Percentiles rank a stretch among this genome's conserved stretches.
These are phyloP conservation scores for Mythimna vitellina DNA, from an alignment of 2,888 invertebrate genomes.

Conservation along the genomic window DNA sequence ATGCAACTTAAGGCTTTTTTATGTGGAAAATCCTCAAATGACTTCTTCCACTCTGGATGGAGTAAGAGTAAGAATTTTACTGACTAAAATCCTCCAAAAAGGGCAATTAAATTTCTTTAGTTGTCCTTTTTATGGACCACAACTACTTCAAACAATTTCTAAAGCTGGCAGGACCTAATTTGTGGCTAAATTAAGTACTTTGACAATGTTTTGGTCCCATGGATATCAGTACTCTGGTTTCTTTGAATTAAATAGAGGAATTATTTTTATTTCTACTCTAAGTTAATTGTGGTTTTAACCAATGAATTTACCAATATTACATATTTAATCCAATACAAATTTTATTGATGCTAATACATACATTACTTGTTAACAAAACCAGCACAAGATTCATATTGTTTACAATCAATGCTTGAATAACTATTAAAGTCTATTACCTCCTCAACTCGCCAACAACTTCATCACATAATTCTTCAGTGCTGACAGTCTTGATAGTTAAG, in stretches of 20 bases:
- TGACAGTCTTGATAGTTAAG: slow-evolving; percentile 75
- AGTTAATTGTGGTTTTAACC: too few species aligned
- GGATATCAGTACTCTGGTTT: not conserved
- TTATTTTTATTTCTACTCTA: too few species aligned
- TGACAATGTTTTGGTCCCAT: not conserved
- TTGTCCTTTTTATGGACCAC: too few species aligned
- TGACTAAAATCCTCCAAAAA: too few species aligned
- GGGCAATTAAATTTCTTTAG: too few species aligned
- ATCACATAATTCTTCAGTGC: slow-evolving; percentile 73
- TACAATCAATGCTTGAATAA: not conserved
- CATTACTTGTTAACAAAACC: slow-evolving; percentile 2
- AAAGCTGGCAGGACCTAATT: too few species aligned
- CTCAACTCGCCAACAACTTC: slow-evolving; percentile 75
- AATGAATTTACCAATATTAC: not conserved
- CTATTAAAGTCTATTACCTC: slow-evolving; percentile 66
- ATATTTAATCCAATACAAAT: not conserved
- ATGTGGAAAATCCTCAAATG: too few species aligned
- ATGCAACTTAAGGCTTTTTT: too few species aligned
- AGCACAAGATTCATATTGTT: not conserved
- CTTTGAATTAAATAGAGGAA: not conserved
- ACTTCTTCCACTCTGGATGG: too few species aligned
- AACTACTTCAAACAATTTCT: too few species aligned
- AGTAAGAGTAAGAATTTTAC: too few species aligned
- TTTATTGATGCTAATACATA: not conserved
- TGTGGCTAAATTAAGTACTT: not conserved